A percentile compares a stretch with the other conserved stretches of the same genome.
These are phyloP conservation scores for Oreochromis spilurus DNA, from an alignment of 2,113 vertebrate species.

Conservation along the genomic window DNA sequence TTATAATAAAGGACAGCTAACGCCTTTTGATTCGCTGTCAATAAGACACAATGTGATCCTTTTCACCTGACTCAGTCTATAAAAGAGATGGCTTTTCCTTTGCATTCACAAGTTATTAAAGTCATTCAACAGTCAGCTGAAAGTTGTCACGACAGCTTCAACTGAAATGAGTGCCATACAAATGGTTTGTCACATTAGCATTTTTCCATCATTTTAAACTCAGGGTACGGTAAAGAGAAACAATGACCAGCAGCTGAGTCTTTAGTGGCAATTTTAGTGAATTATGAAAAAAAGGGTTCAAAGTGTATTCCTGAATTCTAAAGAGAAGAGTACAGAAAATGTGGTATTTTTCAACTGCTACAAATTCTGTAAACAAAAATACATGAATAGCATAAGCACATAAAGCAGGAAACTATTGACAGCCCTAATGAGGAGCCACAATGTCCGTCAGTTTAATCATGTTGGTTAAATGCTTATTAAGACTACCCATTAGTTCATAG, in stretches of 20 bases:
- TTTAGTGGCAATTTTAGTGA: neutral
- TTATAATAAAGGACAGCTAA: neutral
- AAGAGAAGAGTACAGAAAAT: neutral
- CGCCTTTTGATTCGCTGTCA: neutral
- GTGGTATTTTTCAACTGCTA: conserved; percentile 38
- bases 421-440: neutral
- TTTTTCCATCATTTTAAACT: neutral
- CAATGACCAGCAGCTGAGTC: neutral
- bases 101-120: neutral
- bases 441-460: neutral
- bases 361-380: conserved; percentile 42
- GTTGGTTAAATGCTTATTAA: neutral
- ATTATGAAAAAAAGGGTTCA: neutral
- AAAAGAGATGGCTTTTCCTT: neutral
- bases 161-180: neutral
- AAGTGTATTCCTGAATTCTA: conserved; percentile 7
- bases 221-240: neutral
- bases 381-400: conserved; percentile 26
- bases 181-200: conserved; percentile 18
- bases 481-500: neutral
- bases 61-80: neutral
- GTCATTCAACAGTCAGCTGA: neutral
- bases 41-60: neutral
- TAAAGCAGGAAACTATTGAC: conserved; percentile 10
- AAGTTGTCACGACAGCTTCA: neutral